Conservation (phyloP, 2,113 vertebrate species). For the Cavia aperea region DNA sequence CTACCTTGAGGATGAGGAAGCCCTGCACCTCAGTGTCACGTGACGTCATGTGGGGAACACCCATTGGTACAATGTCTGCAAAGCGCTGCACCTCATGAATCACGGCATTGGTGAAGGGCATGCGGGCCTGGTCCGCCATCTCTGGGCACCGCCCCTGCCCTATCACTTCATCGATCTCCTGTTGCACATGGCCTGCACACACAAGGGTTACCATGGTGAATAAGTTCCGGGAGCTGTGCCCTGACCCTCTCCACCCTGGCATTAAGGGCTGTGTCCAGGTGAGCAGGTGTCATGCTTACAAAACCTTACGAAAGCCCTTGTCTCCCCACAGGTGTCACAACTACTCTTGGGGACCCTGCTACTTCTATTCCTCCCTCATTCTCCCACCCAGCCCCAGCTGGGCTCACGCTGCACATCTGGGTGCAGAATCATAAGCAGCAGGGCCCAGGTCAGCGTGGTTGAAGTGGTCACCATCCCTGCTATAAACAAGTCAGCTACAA, state of each 20-base stretch:
- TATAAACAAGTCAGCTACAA: conserved; percentile 50
- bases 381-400: neutral
- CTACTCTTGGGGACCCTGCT: neutral
- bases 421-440: too few relatives aligned
- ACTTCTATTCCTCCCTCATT: neutral
- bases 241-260: fast-evolving
- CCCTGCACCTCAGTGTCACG: conserved; percentile 71
- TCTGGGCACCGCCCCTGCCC: neutral
- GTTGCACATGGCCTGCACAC: neutral
- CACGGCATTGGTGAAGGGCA: conserved; percentile 79
- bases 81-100: conserved; percentile 75
- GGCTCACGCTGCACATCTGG: conserved; percentile 72
- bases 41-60: neutral
- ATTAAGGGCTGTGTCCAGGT: fast-evolving
- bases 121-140: neutral
- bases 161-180: neutral
- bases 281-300: too few relatives aligned
- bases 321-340: fast-evolving
- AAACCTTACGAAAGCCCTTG: fast-evolving
- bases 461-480: conserved; percentile 74
- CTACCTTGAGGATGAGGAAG: conserved; percentile 75
- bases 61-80: conserved; percentile 49
- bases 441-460: too few relatives aligned
- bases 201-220: fast-evolving
- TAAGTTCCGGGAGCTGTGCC: neutral